Evolutionary conservation across 2,113 vertebrate genomes (phyloP).

Genomic region (Istiophorus platypterus): DNA sequence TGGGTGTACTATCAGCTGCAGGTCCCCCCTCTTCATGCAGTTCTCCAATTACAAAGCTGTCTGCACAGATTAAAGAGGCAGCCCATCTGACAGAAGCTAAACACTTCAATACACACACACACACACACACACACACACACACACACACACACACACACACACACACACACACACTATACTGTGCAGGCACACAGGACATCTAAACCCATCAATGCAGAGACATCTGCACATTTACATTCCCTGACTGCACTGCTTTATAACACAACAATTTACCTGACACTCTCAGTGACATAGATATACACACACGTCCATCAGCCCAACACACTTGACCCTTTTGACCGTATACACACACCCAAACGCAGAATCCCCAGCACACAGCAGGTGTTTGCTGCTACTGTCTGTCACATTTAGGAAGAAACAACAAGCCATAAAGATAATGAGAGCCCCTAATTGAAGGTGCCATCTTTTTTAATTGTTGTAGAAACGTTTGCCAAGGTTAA

Average conservation of each 20-base stretch:
- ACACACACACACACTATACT: constrained; percentile 10
- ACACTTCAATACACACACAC: constrained; percentile 30
- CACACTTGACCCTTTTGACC: constrained; percentile 46
- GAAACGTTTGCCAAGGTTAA: constrained; percentile 67
- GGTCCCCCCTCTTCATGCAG: constrained; percentile 23
- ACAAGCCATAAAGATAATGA: constrained; percentile 69
- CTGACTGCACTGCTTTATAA: constrained; percentile 9
- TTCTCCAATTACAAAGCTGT: constrained; percentile 77
- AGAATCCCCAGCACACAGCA: constrained; percentile 25
- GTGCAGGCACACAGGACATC: constrained; percentile 35
- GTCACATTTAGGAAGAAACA: constrained; percentile 57
- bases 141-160: constrained; percentile 18
- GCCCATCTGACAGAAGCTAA: constrained; percentile 65
- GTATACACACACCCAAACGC: not conserved
- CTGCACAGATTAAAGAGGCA: constrained; percentile 74
- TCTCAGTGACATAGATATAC: constrained; percentile 24
- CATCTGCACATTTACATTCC: constrained; percentile 18
- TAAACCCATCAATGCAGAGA: constrained; percentile 36
- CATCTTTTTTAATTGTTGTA: constrained; percentile 68
- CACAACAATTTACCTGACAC: constrained; percentile 47
- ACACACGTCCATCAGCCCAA: constrained; percentile 38
- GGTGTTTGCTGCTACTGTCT: constrained; percentile 49
- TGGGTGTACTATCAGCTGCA: constrained; percentile 52
- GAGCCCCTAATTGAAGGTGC: constrained; percentile 70
- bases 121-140: constrained; percentile 15